A percentile compares a stretch with the other conserved stretches of the same genome.
phyloP scores from a whole-genome alignment of 2,888 invertebrate species.

The Lithosia quadra region DNA sequence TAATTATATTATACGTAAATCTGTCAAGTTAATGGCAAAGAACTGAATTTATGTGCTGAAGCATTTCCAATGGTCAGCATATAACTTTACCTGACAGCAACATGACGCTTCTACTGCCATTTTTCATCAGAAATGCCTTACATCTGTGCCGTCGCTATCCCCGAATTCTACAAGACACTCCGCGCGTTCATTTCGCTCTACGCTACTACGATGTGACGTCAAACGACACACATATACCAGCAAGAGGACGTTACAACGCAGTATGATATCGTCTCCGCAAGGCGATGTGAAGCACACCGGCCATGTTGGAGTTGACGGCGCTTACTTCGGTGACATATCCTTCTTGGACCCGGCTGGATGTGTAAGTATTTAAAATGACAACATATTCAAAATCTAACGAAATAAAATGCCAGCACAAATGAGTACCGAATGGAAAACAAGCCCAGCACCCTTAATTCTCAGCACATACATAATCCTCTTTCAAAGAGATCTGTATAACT shows the following conservation, averaged over 20 bases:
- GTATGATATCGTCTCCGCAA: conserved; percentile 99
- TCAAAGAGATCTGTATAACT: not conserved
- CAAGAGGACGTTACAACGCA: conserved; percentile 91
- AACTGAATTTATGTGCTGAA: not conserved
- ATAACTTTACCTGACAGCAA: conserved; percentile 30
- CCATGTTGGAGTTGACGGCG: conserved; percentile 98
- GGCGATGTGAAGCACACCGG: conserved; percentile 98
- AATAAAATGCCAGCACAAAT: not conserved
- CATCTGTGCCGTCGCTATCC: conserved; percentile 61
- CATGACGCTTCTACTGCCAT: conserved; percentile 54
- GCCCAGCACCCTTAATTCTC: not conserved
- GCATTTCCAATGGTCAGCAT: not conserved
- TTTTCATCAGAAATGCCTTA: conserved; percentile 42
- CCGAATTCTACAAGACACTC: conserved; percentile 72
- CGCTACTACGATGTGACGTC: conserved; percentile 84
- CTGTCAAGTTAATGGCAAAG: not conserved
- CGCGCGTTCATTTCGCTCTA: conserved; percentile 69
- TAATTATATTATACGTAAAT: not conserved
- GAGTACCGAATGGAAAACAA: not conserved
- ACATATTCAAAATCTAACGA: not conserved
- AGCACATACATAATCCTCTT: not conserved
- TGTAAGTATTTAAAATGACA: conserved; percentile 64
- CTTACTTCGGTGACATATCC: conserved; percentile 97
- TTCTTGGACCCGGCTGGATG: conserved; percentile 82
- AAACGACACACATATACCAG: conserved; percentile 82